These are phyloP conservation scores for Dendrolimus pini DNA, from an alignment of 2,888 invertebrate genomes.

Conservation along the genomic window DNA sequence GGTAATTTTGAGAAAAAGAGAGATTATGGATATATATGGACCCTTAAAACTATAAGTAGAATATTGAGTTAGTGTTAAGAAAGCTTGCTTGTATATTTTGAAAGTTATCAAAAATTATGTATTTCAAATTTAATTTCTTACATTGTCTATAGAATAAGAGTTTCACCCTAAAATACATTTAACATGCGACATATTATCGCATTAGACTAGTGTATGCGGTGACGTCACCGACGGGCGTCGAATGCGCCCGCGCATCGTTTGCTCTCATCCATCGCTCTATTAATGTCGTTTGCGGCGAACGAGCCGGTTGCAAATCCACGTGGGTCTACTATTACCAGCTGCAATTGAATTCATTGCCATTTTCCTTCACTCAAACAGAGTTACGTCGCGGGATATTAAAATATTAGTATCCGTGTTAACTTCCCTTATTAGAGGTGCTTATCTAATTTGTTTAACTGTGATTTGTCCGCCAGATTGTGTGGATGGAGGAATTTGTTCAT, in stretches of 20 bases:
- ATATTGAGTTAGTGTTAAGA: too few species aligned
- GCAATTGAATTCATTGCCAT: constrained; percentile 73
- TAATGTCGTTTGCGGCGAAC: constrained; percentile 55
- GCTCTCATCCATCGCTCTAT: constrained; percentile 55
- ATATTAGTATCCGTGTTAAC: background rate
- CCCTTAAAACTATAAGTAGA: too few species aligned
- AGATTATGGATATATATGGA: too few species aligned
- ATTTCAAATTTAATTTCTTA: too few species aligned
- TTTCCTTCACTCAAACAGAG: constrained; percentile 37
- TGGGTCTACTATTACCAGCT: constrained; percentile 41
- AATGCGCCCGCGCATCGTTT: constrained; percentile 69
- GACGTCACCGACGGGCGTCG: constrained; percentile 47
- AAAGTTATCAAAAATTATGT: too few species aligned
- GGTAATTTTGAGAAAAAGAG: too few species aligned
- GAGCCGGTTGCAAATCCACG: constrained; percentile 39
- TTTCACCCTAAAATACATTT: too few species aligned
- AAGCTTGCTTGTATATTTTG: too few species aligned
- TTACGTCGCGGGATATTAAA: background rate
- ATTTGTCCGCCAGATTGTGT: background rate
- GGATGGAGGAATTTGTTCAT: too few species aligned
- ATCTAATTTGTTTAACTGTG: background rate
- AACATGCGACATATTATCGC: too few species aligned
- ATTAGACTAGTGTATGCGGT: constrained; percentile 18
- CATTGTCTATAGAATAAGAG: too few species aligned
- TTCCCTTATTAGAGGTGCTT: background rate